Evolutionary conservation across 2,888 invertebrate species (phyloP).

Genomic region (Xestia ashworthii): DNA sequence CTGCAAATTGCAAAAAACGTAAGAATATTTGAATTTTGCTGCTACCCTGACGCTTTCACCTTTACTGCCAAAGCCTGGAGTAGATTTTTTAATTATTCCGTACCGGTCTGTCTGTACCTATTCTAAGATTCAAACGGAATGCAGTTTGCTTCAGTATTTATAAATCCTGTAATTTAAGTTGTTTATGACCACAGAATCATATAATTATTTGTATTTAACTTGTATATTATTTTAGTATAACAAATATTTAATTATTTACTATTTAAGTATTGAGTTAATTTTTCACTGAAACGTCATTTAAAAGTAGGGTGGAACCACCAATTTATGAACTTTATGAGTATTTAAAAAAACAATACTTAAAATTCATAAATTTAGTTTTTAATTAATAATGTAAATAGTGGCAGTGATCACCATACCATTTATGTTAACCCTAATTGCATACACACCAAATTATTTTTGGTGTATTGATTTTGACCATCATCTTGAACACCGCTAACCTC

Average conservation of each 20-base stretch:
- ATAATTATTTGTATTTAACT: constrained; percentile 42
- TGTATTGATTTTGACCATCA: neutral
- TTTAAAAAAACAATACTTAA: neutral
- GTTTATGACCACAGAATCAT: constrained; percentile 42
- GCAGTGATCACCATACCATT: neutral
- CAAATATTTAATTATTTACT: constrained; percentile 11
- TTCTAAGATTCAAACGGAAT: constrained; percentile 13
- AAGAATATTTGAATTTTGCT: no score
- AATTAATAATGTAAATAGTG: neutral
- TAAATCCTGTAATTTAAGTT: constrained; percentile 38
- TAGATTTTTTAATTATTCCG: neutral
- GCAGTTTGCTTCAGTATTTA: constrained; percentile 32
- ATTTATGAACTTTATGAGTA: constrained; percentile 7
- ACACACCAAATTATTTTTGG: neutral
- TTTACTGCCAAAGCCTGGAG: no score
- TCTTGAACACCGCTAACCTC: neutral
- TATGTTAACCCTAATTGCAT: neutral
- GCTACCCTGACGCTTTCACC: no score
- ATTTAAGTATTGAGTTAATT: neutral
- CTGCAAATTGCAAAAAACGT: no score
- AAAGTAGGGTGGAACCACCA: constrained; percentile 28
- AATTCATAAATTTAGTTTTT: neutral
- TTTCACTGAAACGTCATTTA: neutral
- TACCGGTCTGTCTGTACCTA: neutral
- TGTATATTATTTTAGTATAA: constrained; percentile 45